A percentile compares a stretch with the other conserved stretches of the same genome.
Conservation (phyloP, 2,113 vertebrate species). For the Rhinoderma darwinii region DNA sequence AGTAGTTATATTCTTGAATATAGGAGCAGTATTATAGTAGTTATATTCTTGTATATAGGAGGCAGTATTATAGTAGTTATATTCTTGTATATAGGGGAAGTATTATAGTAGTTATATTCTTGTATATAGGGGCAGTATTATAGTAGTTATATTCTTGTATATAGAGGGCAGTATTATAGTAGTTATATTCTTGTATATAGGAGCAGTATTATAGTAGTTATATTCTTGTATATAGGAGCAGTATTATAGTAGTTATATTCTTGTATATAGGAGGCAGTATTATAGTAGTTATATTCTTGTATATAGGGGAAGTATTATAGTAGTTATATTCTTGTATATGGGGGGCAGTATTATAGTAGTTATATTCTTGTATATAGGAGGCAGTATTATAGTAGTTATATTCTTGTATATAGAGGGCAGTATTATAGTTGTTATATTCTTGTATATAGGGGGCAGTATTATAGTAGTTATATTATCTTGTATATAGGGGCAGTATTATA, state of each 20-base stretch:
- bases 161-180: neutral
- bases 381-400: neutral
- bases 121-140: neutral
- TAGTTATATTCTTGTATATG: neutral
- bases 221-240: neutral
- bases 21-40: neutral
- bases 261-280: neutral
- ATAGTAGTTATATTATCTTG: neutral
- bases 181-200: constrained; percentile 5
- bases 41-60: neutral
- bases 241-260: neutral
- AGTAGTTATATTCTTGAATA: constrained; percentile 10
- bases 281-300: neutral
- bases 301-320: neutral
- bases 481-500: neutral
- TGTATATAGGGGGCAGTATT: too few species aligned
- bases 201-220: neutral
- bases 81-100: neutral
- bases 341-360: neutral
- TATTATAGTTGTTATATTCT: too few species aligned
- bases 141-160: constrained; percentile 14
- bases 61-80: neutral
- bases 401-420: too few species aligned
- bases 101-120: constrained; percentile 10
- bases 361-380: constrained; percentile 11